Base-by-base conservation (phyloP, 2,888 invertebrate genomes). In the Luffia ferchaultella region DNA sequence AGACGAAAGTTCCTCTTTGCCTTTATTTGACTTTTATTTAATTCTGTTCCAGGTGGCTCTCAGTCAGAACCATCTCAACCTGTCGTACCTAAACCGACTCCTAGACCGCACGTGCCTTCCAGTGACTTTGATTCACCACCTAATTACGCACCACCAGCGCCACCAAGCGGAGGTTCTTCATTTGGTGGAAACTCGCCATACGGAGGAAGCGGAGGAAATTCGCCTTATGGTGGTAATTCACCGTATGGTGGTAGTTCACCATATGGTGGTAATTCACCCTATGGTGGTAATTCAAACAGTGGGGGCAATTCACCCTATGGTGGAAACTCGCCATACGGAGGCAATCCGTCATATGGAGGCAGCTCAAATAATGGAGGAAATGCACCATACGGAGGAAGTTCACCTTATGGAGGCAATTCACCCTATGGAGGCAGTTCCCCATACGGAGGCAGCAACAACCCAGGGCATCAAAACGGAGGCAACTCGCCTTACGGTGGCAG, bases 71-170 rank as follows among this genome's bases (percentile, higher is more conserved):
- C 83, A 20, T 61, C 67, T 1, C 62, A 65, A 49, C 76, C 77
- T 16, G 57, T 67, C n/a, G 60, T 57, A 2, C 61, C 73, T 0
- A 70, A 62, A 42, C 67, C 68, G 1, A 53, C 68, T 17, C 70
- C 73, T 0, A 69, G 64, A 48, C 77, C 75, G 9, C 72, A 67
- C 52, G 55, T 68, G 15, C 73, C 77, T 2, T 57, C 70, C 7
- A 60, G 62, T 30, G 63, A 69, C 57, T 70, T 64, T 49, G 79
- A 83, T 50, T 65, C 70, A 1, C 59, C 69, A 1, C 84, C 85
- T 2, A 71, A 67, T 57, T 83, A 84, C 60, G 72, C 78, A 7
- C 74, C 83, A n/a, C 84, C 83, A 0, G 71, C 76, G 0, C 76
- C 82, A 0, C 80, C 82, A 1, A 46, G 49, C 17, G 55, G 55